Percentiles rank a stretch among this genome's conserved stretches.
Conservation (phyloP, 2,888 invertebrate species). For the Spicauda simplicius region DNA sequence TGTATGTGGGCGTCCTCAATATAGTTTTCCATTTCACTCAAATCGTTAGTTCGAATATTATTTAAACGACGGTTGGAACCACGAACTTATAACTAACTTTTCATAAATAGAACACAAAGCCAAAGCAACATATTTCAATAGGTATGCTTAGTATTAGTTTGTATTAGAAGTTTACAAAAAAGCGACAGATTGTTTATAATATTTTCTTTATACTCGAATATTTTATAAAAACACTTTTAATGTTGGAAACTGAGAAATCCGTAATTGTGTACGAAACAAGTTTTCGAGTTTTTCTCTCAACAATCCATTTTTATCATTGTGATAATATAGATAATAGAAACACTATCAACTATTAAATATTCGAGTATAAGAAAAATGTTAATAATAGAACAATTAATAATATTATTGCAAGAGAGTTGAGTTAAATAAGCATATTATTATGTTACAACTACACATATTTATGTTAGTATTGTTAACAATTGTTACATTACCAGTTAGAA, state of each 20-base stretch:
- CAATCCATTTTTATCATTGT: too few relatives aligned
- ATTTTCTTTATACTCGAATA: background rate
- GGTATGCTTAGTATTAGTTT: background rate
- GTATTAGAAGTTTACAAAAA: background rate
- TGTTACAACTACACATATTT: background rate
- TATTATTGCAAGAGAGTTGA: background rate
- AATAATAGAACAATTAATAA: background rate
- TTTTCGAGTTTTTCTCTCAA: too few relatives aligned
- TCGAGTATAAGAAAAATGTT: background rate
- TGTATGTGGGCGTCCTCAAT: background rate
- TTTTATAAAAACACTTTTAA: too few relatives aligned
- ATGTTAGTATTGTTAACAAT: background rate
- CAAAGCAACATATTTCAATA: background rate
- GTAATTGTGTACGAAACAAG: too few relatives aligned
- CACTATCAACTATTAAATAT: background rate
- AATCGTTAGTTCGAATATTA: constrained; percentile 5
- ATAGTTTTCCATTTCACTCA: background rate
- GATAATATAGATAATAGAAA: background rate
- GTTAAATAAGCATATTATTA: background rate
- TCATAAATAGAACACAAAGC: background rate
- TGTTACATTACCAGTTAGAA: background rate
- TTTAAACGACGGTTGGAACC: constrained; percentile 37
- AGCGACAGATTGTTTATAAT: background rate
- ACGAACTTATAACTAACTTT: constrained; percentile 25
- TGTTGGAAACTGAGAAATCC: too few relatives aligned